Evolutionary conservation across 2,888 invertebrate genomes (phyloP), one percentile per base, ranked within the genome.

Genomic region (Polia nebulosa): DNA sequence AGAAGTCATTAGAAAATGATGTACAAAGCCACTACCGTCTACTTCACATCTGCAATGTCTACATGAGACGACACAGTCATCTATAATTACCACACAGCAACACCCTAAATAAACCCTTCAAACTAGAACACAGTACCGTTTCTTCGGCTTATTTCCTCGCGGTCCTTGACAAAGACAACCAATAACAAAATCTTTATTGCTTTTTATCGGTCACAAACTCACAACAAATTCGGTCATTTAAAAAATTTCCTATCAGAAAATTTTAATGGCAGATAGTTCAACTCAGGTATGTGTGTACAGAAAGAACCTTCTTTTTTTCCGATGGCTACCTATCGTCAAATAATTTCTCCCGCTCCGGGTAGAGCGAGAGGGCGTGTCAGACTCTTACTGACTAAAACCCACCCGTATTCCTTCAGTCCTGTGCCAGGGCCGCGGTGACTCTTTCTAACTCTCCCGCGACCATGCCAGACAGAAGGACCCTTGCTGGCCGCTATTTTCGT

Each of bases 141-240:
- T 29, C n/a, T 34, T 53, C 5, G 22, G 25, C 25, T 25, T 22
- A 52, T 15, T 55, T 57, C n/a, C 4, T n/a, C 15, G 6, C 15
- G 15, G 32, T 15, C 15, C 15, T 27, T 58, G 20, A 20, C 11
- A 20, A 41, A 11, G 15, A 15, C 1, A 25, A n/a, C 25, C 20
- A 27, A 49, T 55, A 41, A 27, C 17, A 27, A 32, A 66, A 15
- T 11, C n/a, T 70, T 68, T 17, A 17, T 60, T 53, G 15, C 25
- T 67, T n/a, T 20, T 58, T 57, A 58, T 62, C 17, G 11, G 29
- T 17, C 11, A 20, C 3, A 2, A 27, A 49, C 25, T n/a, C n/a
- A n/a, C n/a, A n/a, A n/a, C 0, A 39, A 47, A 20, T 47, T 36
- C 4, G n/a, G 9, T 25, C 25, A 41, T 39, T 20, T 32, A 20